Percentiles rank a stretch among this genome's conserved stretches.
Conservation (phyloP, 2,113 vertebrate genomes). For the Heterotis niloticus region DNA sequence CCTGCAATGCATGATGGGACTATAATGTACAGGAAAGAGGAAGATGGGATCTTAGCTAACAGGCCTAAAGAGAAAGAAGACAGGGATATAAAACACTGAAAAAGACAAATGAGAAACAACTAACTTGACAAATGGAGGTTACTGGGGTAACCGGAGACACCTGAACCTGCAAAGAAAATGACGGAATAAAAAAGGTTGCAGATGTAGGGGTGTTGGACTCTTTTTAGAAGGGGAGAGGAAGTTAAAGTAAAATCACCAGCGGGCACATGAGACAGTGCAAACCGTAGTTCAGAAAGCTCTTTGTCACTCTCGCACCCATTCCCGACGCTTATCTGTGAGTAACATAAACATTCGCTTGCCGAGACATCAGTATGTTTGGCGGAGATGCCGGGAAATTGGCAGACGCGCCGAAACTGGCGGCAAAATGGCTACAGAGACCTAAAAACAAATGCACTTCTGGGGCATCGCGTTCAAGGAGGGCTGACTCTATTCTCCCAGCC, state of each 20-base stretch:
- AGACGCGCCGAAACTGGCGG: slow-evolving; percentile 42
- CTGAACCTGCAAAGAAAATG: slow-evolving; percentile 76
- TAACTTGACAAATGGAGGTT: slow-evolving; percentile 89
- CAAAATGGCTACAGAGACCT: neutral
- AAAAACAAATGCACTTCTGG: neutral
- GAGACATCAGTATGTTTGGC: slow-evolving; percentile 57
- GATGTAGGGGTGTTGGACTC: slow-evolving; percentile 56
- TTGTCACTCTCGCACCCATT: neutral
- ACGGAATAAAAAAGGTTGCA: slow-evolving; percentile 57
- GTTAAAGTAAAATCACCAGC: neutral
- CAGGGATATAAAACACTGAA: slow-evolving; percentile 17
- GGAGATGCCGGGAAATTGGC: neutral
- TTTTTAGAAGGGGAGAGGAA: slow-evolving; percentile 26
- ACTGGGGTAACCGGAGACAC: slow-evolving; percentile 79
- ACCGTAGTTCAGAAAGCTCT: neutral
- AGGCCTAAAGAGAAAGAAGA: slow-evolving; percentile 48
- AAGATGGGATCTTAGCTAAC: slow-evolving; percentile 60
- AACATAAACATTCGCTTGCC: slow-evolving; percentile 39
- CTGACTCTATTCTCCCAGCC: neutral
- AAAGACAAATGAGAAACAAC: slow-evolving; percentile 68
- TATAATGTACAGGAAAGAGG: slow-evolving; percentile 57
- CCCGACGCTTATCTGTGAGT: neutral
- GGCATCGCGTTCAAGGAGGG: neutral
- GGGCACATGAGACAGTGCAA: slow-evolving; percentile 15
- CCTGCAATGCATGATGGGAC: slow-evolving; percentile 69